phyloP scores from a whole-genome alignment of 2,797 vertebrate species.

The Bufotes viridis region DNA sequence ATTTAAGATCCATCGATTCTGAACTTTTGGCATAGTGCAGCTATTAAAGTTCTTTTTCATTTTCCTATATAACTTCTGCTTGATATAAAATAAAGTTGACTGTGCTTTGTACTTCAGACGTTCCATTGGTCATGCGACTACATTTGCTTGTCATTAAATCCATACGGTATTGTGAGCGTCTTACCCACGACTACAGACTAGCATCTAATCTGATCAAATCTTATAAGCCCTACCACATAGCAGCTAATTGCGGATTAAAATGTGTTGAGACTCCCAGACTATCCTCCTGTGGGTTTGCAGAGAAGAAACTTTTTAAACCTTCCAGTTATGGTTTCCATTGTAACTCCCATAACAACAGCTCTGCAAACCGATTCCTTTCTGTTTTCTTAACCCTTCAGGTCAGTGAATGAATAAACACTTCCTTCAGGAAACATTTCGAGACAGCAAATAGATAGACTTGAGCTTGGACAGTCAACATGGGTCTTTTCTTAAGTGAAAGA shows the following conservation, averaged over 20 bases:
- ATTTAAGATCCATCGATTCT: no score
- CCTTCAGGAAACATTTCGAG: constrained; percentile 75
- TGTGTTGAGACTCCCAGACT: constrained; percentile 70
- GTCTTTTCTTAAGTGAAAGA: constrained; percentile 19
- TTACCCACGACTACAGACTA: constrained; percentile 65
- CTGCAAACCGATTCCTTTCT: constrained; percentile 72
- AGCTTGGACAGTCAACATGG: constrained; percentile 53
- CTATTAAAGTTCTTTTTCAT: no score
- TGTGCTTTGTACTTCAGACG: constrained; percentile 56
- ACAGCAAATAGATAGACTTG: constrained; percentile 67
- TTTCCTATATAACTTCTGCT: neutral
- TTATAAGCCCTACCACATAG: constrained; percentile 63
- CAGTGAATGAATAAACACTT: constrained; percentile 75
- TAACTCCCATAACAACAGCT: constrained; percentile 80
- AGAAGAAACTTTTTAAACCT: constrained; percentile 81
- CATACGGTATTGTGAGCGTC: constrained; percentile 54
- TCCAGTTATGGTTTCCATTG: constrained; percentile 79
- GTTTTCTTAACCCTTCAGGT: constrained; percentile 82
- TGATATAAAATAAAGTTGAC: neutral
- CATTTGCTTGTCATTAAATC: constrained; percentile 48
- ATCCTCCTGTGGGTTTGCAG: constrained; percentile 68
- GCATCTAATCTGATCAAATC: constrained; percentile 63
- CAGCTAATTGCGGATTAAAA: constrained; percentile 72
- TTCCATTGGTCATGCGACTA: neutral
- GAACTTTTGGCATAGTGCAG: neutral